Conservation (phyloP, 2,113 vertebrate genomes). For the Petaurus breviceps region DNA sequence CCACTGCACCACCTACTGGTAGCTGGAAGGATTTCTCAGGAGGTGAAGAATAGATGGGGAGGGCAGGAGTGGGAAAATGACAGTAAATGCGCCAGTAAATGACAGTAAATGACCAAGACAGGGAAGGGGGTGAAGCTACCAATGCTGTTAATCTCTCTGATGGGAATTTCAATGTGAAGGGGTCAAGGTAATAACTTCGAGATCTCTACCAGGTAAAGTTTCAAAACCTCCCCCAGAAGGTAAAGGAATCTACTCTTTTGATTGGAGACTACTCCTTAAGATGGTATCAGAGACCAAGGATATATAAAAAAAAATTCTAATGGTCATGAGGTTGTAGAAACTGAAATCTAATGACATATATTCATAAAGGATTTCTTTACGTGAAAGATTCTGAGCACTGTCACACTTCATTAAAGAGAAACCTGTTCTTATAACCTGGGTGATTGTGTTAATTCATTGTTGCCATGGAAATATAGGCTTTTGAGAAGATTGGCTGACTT, state of each 20-base stretch:
- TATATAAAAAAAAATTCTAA: not conserved
- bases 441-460: rapidly evolving
- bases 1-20: no score
- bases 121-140: not conserved
- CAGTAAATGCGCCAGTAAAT: not conserved
- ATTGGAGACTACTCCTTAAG: not conserved
- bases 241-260: not conserved
- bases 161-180: not conserved
- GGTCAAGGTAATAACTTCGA: not conserved
- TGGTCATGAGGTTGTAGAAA: not conserved
- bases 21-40: no score
- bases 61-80: not conserved
- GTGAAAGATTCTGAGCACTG: not conserved
- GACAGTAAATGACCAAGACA: not conserved
- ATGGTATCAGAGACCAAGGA: not conserved
- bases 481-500: not conserved
- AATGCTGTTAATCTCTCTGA: not conserved
- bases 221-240: not conserved
- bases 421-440: not conserved
- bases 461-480: not conserved
- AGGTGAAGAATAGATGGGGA: not conserved
- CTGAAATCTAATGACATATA: not conserved
- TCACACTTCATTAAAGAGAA: not conserved
- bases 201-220: not conserved
- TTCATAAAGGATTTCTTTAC: not conserved